Percentiles rank a stretch among this genome's conserved stretches.
These are phyloP conservation scores for Heliconius congener DNA, from an alignment of 1,140 invertebrate genomes.

Conservation along the genomic window DNA sequence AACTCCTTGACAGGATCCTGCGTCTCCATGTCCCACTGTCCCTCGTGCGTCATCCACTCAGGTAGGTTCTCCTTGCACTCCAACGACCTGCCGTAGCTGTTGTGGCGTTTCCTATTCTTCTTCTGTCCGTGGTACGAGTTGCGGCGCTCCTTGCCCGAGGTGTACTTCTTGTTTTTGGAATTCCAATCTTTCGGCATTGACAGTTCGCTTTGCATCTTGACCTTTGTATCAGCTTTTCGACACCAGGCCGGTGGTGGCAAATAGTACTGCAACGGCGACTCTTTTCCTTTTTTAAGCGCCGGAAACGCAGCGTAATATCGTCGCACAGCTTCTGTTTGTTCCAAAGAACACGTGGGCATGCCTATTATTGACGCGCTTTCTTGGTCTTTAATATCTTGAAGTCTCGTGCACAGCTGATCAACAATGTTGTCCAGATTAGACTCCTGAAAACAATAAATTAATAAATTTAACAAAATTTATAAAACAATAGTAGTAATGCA, in stretches of 20 bases:
- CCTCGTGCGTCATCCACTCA: conserved; percentile 79
- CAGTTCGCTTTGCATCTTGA: conserved; percentile 74
- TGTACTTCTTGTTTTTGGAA: conserved; percentile 65
- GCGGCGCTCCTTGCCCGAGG: conserved; percentile 67
- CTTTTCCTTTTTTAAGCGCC: conserved; percentile 75
- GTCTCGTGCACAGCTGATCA: conserved; percentile 72
- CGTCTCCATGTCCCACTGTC: conserved; percentile 78
- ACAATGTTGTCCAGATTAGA: conserved; percentile 72
- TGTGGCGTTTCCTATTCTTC: conserved; percentile 67
- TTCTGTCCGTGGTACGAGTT: conserved; percentile 75
- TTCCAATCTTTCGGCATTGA: conserved; percentile 72
- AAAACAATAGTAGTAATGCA: not conserved
- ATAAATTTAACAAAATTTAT: not conserved
- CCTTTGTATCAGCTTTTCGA: conserved; percentile 59
- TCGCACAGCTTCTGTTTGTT: conserved; percentile 78
- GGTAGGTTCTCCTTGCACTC: conserved; percentile 75
- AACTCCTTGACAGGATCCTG: conserved; percentile 79
- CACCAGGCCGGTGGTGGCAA: conserved; percentile 75
- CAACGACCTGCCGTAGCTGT: conserved; percentile 72
- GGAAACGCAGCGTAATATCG: conserved; percentile 81
- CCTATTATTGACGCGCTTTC: conserved; percentile 62
- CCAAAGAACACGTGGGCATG: conserved; percentile 75
- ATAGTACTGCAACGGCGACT: conserved; percentile 74
- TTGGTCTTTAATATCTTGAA: conserved; percentile 73
- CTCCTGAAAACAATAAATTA: conserved; percentile 59